These are phyloP conservation scores for Dipodomys merriami DNA, from an alignment of 2,113 vertebrate genomes.

Conservation along the genomic window DNA sequence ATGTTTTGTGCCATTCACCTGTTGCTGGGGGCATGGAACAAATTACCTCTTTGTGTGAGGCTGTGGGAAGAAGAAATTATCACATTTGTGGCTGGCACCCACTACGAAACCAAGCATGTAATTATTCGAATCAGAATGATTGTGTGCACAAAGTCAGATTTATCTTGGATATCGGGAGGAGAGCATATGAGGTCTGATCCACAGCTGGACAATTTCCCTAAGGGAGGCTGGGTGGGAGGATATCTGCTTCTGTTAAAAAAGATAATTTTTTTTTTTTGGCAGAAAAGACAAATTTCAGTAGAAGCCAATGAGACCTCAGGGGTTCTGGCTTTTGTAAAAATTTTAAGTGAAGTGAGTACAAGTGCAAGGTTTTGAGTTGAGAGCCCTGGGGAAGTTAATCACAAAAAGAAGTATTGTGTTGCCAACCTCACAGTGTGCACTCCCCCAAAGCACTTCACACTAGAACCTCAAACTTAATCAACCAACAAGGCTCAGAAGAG, in stretches of 20 bases:
- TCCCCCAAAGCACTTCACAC: slow-evolving; percentile 61
- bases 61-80: slow-evolving; percentile 69
- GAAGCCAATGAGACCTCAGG: slow-evolving; percentile 75
- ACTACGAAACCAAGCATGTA: slow-evolving; percentile 67
- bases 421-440: slow-evolving; percentile 59
- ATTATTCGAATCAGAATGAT: slow-evolving; percentile 75
- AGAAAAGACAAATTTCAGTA: slow-evolving; percentile 67
- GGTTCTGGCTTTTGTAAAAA: slow-evolving; percentile 75
- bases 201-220: slow-evolving; percentile 66
- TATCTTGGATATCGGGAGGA: slow-evolving; percentile 67
- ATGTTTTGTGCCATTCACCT: slow-evolving; percentile 77
- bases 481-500: slow-evolving; percentile 51
- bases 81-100: slow-evolving; percentile 73
- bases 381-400: slow-evolving; percentile 72
- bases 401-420: slow-evolving; percentile 70
- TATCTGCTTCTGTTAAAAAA: slow-evolving; percentile 53
- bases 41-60: slow-evolving; percentile 77
- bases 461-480: slow-evolving; percentile 76
- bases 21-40: slow-evolving; percentile 78
- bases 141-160: slow-evolving; percentile 58
- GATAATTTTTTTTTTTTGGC: slow-evolving; percentile 73
- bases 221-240: slow-evolving; percentile 51
- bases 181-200: slow-evolving; percentile 45
- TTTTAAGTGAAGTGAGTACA: slow-evolving; percentile 69
- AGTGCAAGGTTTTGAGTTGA: slow-evolving; percentile 65